Evolutionary conservation across 64 coral and sea anemone genomes (phyloP), one percentile per base, ranked within the genome.

Genomic region (Orbicella faveolata): DNA sequence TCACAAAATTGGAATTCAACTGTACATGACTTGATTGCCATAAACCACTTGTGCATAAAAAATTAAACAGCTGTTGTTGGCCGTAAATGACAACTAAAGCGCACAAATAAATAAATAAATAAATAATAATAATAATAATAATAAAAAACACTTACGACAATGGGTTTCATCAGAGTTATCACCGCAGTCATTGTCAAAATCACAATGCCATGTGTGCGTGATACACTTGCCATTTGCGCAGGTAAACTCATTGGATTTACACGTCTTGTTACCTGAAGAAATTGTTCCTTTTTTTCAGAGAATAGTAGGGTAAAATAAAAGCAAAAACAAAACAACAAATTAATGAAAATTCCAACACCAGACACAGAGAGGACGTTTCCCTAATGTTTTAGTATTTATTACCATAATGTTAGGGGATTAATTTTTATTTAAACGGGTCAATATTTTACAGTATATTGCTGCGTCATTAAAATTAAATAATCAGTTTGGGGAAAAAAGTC

Each of bases 221-320:
- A 98, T 89, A 87, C 95, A 98, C 4, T 79, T 88, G 64, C 79
- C 75, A 74, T 89, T 94, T 23, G 3, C 52, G 73, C 95, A 98
- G 19, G 62, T 88, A 52, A 94, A 98, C n/a, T 98, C 74, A 34
- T 75, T 90, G 4, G 17, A 21, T 52, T 69, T 30, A 73, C 95
- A 96, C 17, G 91, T 96, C 77, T 75, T 81, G 21, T 93, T 96
- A 72, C 86, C 94, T 96, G 78, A n/a, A 93, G 83, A 92, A 81
- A 92, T 74, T 35, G 65, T 23, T 68, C 77, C 65, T 75, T 79
- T 34, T 36, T 79, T 41, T 74, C 44, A 83, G 55, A 83, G 87
- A 57, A 37, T 77, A 63, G 57, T 84, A 23, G n/a, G 6, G 25
- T 12, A 19, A 54, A 66, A 51, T 14, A 57, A 87, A 61, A 78